Conservation (phyloP, 1,140 invertebrate genomes). For the Papilio polytes region DNA sequence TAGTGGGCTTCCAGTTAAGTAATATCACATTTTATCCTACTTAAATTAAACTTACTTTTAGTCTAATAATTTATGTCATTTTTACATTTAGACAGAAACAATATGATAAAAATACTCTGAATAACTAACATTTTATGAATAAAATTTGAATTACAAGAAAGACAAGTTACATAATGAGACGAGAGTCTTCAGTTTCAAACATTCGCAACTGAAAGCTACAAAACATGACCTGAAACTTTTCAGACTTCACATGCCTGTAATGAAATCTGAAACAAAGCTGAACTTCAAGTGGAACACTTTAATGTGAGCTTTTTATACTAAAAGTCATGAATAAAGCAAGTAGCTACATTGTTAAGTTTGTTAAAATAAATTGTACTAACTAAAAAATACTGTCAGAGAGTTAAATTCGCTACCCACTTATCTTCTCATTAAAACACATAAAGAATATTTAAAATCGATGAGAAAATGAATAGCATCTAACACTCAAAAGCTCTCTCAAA, state of each 20-base stretch:
- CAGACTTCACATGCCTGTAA: not conserved
- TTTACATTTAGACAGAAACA: too few relatives aligned
- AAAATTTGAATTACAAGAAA: not conserved
- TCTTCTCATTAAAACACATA: too few relatives aligned
- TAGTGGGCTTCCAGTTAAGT: too few relatives aligned
- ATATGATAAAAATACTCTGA: too few relatives aligned
- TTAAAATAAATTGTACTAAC: not conserved
- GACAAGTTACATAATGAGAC: not conserved
- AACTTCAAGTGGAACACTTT: slow-evolving; percentile 21
- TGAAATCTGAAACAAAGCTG: slow-evolving; percentile 10
- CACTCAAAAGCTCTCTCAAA: not conserved
- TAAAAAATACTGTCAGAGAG: too few relatives aligned
- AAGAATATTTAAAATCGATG: not conserved
- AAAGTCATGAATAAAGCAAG: not conserved
- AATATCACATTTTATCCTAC: too few relatives aligned
- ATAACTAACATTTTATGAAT: not conserved
- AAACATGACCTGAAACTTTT: not conserved
- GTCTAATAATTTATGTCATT: too few relatives aligned
- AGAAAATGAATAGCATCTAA: not conserved
- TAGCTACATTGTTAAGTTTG: not conserved
- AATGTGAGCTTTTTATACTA: slow-evolving; percentile 6
- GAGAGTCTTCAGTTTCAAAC: not conserved
- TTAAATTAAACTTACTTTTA: too few relatives aligned
- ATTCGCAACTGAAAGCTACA: not conserved
- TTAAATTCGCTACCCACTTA: too few relatives aligned